Evolutionary conservation across 2,888 invertebrate species (phyloP), one percentile per base, ranked within the genome.

Genomic region (Xylophagus ater): DNA sequence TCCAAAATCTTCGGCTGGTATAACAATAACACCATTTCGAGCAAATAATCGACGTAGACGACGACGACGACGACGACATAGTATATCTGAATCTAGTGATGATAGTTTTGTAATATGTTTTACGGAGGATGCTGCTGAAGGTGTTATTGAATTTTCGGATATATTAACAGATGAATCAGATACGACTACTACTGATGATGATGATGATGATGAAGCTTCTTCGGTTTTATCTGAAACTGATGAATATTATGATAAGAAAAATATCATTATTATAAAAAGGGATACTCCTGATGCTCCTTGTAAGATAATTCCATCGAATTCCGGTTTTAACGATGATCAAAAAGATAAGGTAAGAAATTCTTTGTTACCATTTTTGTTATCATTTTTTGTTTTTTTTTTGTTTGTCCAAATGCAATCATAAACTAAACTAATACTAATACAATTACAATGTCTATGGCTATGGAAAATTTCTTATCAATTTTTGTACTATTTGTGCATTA

Each of bases 41-140:
- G n/a, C n/a, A n/a, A n/a, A 21, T 13, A 18, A 10, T 2, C 19
- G 29, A 14, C 41, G 24, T 4, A 33, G 26, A n/a, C 44, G 48
- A 10, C 37, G 44, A 32, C 39, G 52, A 8, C 49, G 52, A 41
- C 30, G n/a, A n/a, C n/a, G n/a, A n/a, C n/a, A n/a, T n/a, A n/a
- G n/a, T n/a, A n/a, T 53, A 15, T 53, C 53, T 4, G 53, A 53
- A 47, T 50, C 51, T 26, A 53, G 53, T 41, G 52, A 53, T 21
- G 53, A 53, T 30, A 51, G 50, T 42, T 51, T 52, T 40, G 48
- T 50, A 30, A 51, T 52, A 13, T 48, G 49, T 24, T 51, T 47
- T 37, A 40, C 43, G 12, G 50, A 49, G n/a, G 51, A 51, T 44
- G 41, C 42, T 2, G 44, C 38, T 6, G 49, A 49, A 10, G 43